phyloP scores from a whole-genome alignment of 1,140 invertebrate genomes.

The Papilio polytes region DNA sequence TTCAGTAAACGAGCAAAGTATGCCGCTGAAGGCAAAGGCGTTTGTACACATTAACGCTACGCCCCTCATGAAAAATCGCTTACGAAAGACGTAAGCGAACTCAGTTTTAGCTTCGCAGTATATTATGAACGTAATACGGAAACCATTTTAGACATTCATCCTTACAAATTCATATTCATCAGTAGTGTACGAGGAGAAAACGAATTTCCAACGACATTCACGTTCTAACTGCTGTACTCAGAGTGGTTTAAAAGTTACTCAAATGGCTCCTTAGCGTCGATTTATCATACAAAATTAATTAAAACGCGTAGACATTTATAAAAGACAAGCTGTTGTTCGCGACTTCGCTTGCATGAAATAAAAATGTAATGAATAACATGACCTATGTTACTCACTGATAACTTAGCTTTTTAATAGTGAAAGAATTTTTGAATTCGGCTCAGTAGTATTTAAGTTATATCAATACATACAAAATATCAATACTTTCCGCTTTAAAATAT shows the following conservation, averaged over 20 bases:
- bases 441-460: no score
- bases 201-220: background rate
- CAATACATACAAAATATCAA: no score
- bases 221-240: background rate
- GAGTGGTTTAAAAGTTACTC: background rate
- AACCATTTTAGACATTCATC: slow-evolving; percentile 52
- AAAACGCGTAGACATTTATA: no score
- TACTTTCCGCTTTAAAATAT: no score
- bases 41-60: slow-evolving; percentile 79
- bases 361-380: no score
- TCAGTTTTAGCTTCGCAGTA: slow-evolving; percentile 62
- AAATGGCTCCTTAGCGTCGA: no score
- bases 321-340: no score
- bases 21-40: slow-evolving; percentile 70
- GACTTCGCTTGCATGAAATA: no score
- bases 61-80: slow-evolving; percentile 80
- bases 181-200: background rate
- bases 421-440: no score
- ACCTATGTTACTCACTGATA: no score
- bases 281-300: no score
- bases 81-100: slow-evolving; percentile 66
- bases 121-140: slow-evolving; percentile 50
- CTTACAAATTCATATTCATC: slow-evolving; percentile 43
- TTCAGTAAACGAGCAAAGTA: slow-evolving; percentile 74
- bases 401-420: no score